Base-by-base conservation (phyloP, 1,140 invertebrate genomes). In the Drosophila pectinifera region DNA sequence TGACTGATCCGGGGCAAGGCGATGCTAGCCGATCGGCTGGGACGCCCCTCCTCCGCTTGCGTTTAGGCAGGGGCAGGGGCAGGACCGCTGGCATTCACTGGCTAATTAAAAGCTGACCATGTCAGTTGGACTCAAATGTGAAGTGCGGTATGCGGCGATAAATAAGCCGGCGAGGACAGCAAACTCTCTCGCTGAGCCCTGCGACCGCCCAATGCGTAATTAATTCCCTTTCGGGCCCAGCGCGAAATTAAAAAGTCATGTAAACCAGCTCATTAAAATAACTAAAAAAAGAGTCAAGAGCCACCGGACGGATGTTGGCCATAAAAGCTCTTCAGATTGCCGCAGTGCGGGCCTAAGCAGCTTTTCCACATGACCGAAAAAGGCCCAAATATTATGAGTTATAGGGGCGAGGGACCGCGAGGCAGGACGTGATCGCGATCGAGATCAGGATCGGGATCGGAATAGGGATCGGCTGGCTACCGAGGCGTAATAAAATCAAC, bases 191-290 rank as follows among this genome's bases (percentile, higher is more conserved):
- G 36, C 51, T 74, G 82, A 85, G 73, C 70, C 51, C 53, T 24
- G 59, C 65, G 90, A 91, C 90, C 90, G 90, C 90, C 90, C 90
- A 91, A 86, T 75, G 84, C 80, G 90, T 91, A 91, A 91, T 91
- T 91, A 91, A 91, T 91, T 91, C 90, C 85, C 80, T 91, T 90
- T 90, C 79, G 82, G 67, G 78, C 73, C 51, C 88, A 88, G 81
- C 81, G 81, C 89, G 90, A 91, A 91, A 91, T 91, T 91, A 91
- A 91, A 91, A 91, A 91, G 90, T 91, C 90, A 91, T 91, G 90
- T 91, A 86, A 85, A 91, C 90, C 79, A 90, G 85, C 90, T 91
- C 84, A 91, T 91, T 91, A 91, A 91, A 91, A 91, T 91, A 91
- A 90, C 90, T 90, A 69, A 86, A 59, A 68, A 42, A 48, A 55